Evolutionary conservation across 1,140 invertebrate genomes (phyloP), one percentile per base, ranked within the genome.

Genomic region (Portunus trituberculatus): DNA sequence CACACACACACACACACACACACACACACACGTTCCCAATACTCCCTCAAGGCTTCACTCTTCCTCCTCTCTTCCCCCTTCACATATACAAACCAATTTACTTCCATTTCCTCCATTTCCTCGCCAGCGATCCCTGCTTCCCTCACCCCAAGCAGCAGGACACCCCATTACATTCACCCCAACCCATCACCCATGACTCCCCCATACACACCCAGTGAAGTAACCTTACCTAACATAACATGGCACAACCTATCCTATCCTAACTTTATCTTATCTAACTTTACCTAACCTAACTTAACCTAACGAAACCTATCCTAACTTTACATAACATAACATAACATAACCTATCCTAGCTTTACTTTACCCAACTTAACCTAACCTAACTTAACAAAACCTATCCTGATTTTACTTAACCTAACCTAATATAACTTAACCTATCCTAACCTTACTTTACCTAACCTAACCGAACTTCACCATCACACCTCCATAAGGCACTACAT

Each of bases 1-100:
- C 46, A 90, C 46, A 90, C 46, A 90, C 46, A 90, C 46, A 90
- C 88, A 90, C 88, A 90, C 88, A 90, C 46, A 90, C 88, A 90
- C 46, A 90, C 88, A 90, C 46, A 90, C 89, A 91, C 89, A 91
- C 89, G 52, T 59, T 59, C 52, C 10, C 16, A 20, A 4, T 10
- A 59, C 52, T 59, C 52, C 3, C 52, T 59, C 52, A 59, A 4
- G 12, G 52, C 2, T 20, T 52, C 48, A 52, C 52, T 59, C 0
- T 39, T 39, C 39, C 39, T 59, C 12, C 16, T 14, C 52, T 59
- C 52, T 59, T 20, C 2, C 52, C 48, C 16, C 16, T 12, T 59
- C 52, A 59, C 52, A 59, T 59, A 20, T 59, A 39, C 39, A 39
- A 59, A 10, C 2, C 52, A 14, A 59, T 59, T 14, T 59, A 14